Conservation (phyloP, 2,888 invertebrate species). For the Eupithecia tripunctaria region DNA sequence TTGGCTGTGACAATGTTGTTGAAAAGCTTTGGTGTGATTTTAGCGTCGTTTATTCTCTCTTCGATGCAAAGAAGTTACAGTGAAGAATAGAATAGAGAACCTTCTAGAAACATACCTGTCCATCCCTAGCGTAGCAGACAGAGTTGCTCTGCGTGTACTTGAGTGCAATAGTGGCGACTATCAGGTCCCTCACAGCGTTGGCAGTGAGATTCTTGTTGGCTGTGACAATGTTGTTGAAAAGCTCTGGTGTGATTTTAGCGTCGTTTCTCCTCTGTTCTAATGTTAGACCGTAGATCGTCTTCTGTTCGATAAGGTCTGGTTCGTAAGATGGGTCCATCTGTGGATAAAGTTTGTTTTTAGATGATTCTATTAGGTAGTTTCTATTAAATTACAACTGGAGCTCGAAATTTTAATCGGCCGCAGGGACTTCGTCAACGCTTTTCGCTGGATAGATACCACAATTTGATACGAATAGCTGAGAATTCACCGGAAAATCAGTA, state of each 20-base stretch:
- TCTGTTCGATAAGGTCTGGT: constrained; percentile 92
- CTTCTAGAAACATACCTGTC: constrained; percentile 84
- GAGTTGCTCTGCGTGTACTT: constrained; percentile 99
- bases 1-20: constrained; percentile 91
- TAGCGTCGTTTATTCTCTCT: constrained; percentile 93
- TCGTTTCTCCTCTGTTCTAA: constrained; percentile 94
- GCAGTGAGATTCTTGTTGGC: constrained; percentile 87
- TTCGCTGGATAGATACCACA: too few relatives aligned
- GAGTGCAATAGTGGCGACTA: constrained; percentile 97
- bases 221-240: constrained; percentile 93
- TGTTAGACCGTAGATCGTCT: constrained; percentile 74
- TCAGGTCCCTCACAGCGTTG: constrained; percentile 93
- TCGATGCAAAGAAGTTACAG: too few relatives aligned
- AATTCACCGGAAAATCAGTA: too few relatives aligned
- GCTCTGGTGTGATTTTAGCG: constrained; percentile 89
- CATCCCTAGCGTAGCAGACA: constrained; percentile 97
- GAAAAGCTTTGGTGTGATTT: constrained; percentile 91
- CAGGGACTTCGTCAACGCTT: too few relatives aligned
- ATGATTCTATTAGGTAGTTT: too few relatives aligned
- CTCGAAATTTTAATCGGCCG: too few relatives aligned
- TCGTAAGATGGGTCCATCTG: constrained; percentile 93
- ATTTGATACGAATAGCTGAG: too few relatives aligned
- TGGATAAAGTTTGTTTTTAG: constrained; percentile 1
- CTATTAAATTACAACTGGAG: too few relatives aligned
- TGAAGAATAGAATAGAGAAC: too few relatives aligned